Base-by-base conservation (phyloP, 1,140 invertebrate genomes). In the Ceratina calcarata region DNA sequence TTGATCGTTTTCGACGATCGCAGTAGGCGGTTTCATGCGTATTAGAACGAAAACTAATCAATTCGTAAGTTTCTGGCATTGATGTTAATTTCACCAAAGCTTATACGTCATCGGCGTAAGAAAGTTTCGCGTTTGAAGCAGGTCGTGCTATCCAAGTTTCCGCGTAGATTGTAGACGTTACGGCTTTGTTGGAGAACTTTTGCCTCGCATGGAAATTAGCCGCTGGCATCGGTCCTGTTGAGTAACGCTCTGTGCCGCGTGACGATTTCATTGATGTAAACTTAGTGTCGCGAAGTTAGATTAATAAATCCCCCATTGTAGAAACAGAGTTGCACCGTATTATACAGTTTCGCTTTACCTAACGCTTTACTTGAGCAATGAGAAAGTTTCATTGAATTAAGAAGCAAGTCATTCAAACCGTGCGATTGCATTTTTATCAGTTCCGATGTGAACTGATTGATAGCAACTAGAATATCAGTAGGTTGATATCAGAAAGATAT, bases 191-290 rank as follows among this genome's bases (percentile, higher is more conserved):
- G 75, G 53, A 37, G 73, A 83, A 84, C 82, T 69, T 82, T 62
- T 79, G 64, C 58, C 37, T 57, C 61, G 72, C 70, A 80, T 85
- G 80, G 70, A 87, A 88, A 90, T 90, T 85, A 81, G 71, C 79
- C 84, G 70, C 86, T 91, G 90, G 90, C 90, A 85, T 55, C 2
- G 67, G 72, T 84, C 85, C 83, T 78, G 80, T 45, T 10, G 68
- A 72, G 81, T 65, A 79, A 69, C 66, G 69, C 69, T 57, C 57
- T 3, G 6, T 1, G 37, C 37, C 6, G 37, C 37, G 37, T 45
- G 66, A 66, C 58, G 69, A 78, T 84, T 82, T 84, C 75, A 74
- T 84, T 79, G 69, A 82, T 82, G 78, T 27, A 84, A 45, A 82
- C 75, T 84, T 78, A 49, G 58, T 3, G 13, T 49, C 51, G n/a